Evolutionary conservation across 1,140 invertebrate species (phyloP).

Genomic region (Colletes gigas): DNA sequence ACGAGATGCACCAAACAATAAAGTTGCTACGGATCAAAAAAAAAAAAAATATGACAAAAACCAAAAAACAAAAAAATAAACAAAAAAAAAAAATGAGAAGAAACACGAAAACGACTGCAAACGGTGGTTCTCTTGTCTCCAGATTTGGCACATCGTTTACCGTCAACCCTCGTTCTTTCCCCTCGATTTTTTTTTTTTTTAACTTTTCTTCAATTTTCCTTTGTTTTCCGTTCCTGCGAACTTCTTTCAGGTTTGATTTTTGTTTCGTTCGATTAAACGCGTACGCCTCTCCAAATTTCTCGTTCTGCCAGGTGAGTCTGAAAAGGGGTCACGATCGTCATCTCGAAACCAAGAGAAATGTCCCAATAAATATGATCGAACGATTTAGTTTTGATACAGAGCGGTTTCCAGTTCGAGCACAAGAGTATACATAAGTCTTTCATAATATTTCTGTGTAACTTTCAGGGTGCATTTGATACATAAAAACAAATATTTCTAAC

Average conservation of each 20-base stretch:
- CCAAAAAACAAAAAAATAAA: conserved; percentile 29
- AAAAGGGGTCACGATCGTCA: too few relatives aligned
- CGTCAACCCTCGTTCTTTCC: neutral
- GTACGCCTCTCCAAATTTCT: too few relatives aligned
- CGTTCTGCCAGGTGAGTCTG: too few relatives aligned
- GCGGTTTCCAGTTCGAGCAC: too few relatives aligned
- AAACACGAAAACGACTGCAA: conserved; percentile 20
- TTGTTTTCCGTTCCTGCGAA: neutral
- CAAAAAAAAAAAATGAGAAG: conserved; percentile 43
- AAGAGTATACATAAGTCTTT: too few relatives aligned
- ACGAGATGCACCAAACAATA: conserved; percentile 76
- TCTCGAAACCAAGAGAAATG: too few relatives aligned
- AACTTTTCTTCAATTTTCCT: neutral
- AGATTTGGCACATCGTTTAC: conserved; percentile 40
- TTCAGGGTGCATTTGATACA: too few relatives aligned
- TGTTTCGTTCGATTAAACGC: too few relatives aligned
- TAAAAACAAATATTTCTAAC: too few relatives aligned
- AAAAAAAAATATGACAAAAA: conserved; percentile 46
- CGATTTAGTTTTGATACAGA: too few relatives aligned
- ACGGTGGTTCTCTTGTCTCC: conserved; percentile 53
- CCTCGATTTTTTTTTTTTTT: neutral
- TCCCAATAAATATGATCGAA: too few relatives aligned
- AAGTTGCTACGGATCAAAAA: conserved; percentile 71
- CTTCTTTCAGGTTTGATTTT: conserved; percentile 15
- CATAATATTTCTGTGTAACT: too few relatives aligned